Evolutionary conservation across 1,140 invertebrate species (phyloP), one percentile per base, ranked within the genome.

Genomic region (Drosophila nannoptera): DNA sequence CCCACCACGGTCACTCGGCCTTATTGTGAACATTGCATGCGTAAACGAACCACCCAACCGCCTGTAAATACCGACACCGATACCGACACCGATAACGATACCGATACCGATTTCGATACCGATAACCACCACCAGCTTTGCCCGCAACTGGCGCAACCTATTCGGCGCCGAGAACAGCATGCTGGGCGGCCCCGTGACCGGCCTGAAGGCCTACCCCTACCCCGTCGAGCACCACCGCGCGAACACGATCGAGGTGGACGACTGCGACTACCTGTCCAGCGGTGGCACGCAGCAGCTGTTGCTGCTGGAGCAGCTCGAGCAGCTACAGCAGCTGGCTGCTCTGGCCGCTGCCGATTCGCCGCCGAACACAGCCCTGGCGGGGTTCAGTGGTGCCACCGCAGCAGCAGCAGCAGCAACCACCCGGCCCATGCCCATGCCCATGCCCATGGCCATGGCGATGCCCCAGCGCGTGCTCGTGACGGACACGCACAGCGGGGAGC

Each of bases 221-320:
- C 75, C 69, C 43, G 52, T 74, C 58, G 87, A 88, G 55, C 78
- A 75, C 29, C 82, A 77, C 36, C 82, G 87, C 43, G 87, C 87
- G 42, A 88, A 89, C 66, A 89, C 87, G 53, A 89, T 89, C 48
- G 87, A 88, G 64, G 87, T 89, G 49, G 87, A 89, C 38, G 87
- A 89, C 59, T 89, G 81, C 45, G 87, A 87, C 55, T 89, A 81
- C 66, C 58, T 89, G 58, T 74, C 87, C 1, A 48, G 36, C 5
- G 74, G 75, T 14, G 78, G 77, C n/a, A 48, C 78, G 33, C 80
- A 87, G 48, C 86, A 88, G 31, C 46, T 88, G 56, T 49, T 88
- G 58, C 63, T 88, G 60, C 67, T 88, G 66, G 87, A 88, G 58
- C 87, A 88, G 56, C 64, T 88, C 16, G 83, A 88, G 55, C 87